Conservation (phyloP, 35 echinoderm and acorn worm species). For the Eucidaris tribuloides region DNA sequence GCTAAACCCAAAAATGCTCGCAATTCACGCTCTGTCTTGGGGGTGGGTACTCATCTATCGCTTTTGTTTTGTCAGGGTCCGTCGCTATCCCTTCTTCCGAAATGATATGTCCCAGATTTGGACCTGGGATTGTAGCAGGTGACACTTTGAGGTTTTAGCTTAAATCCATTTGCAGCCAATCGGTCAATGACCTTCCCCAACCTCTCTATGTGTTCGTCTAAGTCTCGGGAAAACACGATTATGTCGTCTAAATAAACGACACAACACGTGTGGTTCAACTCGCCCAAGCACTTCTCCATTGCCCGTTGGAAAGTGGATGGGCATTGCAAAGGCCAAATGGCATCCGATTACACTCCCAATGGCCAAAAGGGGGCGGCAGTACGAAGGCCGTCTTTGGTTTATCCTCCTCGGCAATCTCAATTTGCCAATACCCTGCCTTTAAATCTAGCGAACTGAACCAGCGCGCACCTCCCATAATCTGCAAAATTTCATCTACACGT, state of each 20-base stretch:
- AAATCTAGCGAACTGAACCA: constrained; percentile 26
- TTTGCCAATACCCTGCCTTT: constrained; percentile 24
- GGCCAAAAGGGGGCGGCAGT: constrained; percentile 29
- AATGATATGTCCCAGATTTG: neutral
- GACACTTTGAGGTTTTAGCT: too few relatives aligned
- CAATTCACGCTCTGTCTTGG: neutral
- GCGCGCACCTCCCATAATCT: neutral
- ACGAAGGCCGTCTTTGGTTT: constrained; percentile 28
- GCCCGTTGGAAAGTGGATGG: constrained; percentile 61
- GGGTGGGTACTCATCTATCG: neutral
- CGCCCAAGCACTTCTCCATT: constrained; percentile 67
- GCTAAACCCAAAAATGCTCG: neutral
- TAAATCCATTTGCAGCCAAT: too few relatives aligned
- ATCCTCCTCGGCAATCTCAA: constrained; percentile 21
- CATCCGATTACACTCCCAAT: constrained; percentile 66
- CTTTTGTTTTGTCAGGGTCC: neutral
- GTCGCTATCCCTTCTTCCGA: neutral
- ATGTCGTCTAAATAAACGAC: neutral
- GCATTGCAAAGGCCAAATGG: constrained; percentile 65
- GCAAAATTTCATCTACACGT: constrained; percentile 2
- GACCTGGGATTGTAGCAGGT: too few relatives aligned
- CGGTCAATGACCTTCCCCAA: too few relatives aligned
- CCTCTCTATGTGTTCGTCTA: too few relatives aligned
- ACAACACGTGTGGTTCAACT: neutral
- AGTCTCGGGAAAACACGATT: too few relatives aligned